A percentile compares a stretch with the other conserved stretches of the same genome.
Conservation (phyloP, 1,140 invertebrate genomes). For the Drosophila busckii region DNA sequence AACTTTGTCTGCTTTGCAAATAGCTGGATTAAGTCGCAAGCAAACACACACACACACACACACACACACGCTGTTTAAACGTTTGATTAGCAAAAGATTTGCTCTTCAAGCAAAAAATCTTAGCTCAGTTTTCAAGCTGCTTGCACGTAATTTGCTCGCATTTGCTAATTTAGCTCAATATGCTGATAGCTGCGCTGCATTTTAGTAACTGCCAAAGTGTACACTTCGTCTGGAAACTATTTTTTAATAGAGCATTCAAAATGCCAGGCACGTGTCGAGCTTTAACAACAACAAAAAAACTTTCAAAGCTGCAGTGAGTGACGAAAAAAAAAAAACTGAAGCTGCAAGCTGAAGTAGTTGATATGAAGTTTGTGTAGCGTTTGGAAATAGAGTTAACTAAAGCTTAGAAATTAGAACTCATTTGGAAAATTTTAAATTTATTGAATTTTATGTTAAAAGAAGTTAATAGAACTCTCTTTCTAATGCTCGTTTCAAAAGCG, state of each 20-base stretch:
- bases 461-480: no score
- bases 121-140: background rate
- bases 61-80: slow-evolving; percentile 3
- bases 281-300: slow-evolving; percentile 15
- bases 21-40: slow-evolving; percentile 30
- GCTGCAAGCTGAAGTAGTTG: no score
- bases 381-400: no score
- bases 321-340: background rate
- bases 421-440: no score
- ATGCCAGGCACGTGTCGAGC: slow-evolving; percentile 31
- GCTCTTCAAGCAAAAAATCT: background rate
- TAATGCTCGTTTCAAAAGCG: no score
- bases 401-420: no score
- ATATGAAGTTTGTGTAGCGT: no score
- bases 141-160: slow-evolving; percentile 22
- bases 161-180: slow-evolving; percentile 37
- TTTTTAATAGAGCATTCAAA: slow-evolving; percentile 29
- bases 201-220: slow-evolving; percentile 24
- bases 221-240: slow-evolving; percentile 19
- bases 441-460: no score
- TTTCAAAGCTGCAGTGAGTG: background rate
- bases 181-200: slow-evolving; percentile 27
- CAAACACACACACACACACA: slow-evolving; percentile 1
- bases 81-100: slow-evolving; percentile 23
- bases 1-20: slow-evolving; percentile 35